These are phyloP conservation scores for Trachymyrmex cornetzi DNA, from an alignment of 1,140 invertebrate genomes.

Conservation along the genomic window DNA sequence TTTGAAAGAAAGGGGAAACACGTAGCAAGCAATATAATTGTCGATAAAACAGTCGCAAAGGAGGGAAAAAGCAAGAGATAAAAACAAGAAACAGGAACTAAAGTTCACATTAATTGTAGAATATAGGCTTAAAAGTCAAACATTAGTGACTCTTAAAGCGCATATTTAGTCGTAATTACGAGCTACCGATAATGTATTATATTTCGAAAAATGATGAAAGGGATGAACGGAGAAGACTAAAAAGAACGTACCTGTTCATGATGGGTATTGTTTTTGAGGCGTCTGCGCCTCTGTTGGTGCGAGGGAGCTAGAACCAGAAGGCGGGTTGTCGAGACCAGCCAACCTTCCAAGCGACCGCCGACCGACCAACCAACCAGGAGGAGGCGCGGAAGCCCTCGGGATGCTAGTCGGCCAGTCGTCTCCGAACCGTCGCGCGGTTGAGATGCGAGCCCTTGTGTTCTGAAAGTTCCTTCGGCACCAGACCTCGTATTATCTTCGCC, in stretches of 20 bases:
- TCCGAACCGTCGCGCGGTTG: constrained; percentile 85
- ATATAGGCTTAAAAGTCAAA: not conserved
- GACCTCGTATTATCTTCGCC: constrained; percentile 53
- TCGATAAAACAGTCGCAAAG: too few species aligned
- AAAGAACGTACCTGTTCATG: constrained; percentile 12
- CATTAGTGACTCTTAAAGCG: not conserved
- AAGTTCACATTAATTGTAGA: too few species aligned
- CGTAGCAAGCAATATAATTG: too few species aligned
- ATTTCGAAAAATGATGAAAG: not conserved
- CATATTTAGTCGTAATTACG: not conserved
- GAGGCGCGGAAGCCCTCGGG: constrained; percentile 79
- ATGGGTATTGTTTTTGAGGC: constrained; percentile 79
- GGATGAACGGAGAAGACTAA: not conserved
- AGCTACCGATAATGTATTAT: not conserved
- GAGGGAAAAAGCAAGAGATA: too few species aligned
- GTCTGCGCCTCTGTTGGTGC: constrained; percentile 80
- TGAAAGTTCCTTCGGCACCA: constrained; percentile 16
- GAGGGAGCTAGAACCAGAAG: constrained; percentile 70
- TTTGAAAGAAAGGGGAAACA: too few species aligned
- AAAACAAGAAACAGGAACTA: too few species aligned
- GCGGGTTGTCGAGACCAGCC: constrained; percentile 58
- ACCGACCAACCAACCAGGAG: constrained; percentile 78
- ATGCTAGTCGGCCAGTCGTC: constrained; percentile 84
- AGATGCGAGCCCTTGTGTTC: constrained; percentile 77
- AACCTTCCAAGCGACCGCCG: constrained; percentile 60